Evolutionary conservation across 1,140 invertebrate species (phyloP).

Genomic region (Caenorhabditis briggsae): DNA sequence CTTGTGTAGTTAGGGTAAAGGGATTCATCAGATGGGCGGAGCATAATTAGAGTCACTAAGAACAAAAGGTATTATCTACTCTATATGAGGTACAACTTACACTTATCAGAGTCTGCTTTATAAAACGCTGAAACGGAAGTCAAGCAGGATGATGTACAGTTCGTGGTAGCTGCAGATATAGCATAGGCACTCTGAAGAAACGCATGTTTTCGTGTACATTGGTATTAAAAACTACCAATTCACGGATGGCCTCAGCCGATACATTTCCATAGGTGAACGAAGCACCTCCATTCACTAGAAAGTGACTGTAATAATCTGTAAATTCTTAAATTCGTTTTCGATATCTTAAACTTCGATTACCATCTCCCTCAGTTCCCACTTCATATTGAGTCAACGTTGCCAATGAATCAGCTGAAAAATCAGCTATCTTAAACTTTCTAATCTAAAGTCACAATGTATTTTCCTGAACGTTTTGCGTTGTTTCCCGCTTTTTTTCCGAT

Average conservation of each 20-base stretch:
- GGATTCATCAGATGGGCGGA: constrained; percentile 31
- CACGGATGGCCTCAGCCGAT: background rate
- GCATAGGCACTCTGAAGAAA: background rate
- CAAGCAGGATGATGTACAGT: constrained; percentile 29
- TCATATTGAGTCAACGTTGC: constrained; percentile 30
- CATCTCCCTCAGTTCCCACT: constrained; percentile 36
- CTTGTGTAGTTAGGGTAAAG: constrained; percentile 9
- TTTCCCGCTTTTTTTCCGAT: too few species aligned
- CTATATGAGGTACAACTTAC: background rate
- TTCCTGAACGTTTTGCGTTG: too few species aligned
- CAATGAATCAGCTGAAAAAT: constrained; percentile 12
- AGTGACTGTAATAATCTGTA: constrained; percentile 41
- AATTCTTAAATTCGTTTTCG: background rate
- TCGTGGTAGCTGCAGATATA: constrained; percentile 14
- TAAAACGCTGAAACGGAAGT: constrained; percentile 30
- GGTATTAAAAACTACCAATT: background rate
- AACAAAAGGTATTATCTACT: background rate
- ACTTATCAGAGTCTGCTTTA: constrained; percentile 39
- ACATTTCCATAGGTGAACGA: constrained; percentile 22
- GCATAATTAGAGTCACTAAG: constrained; percentile 23
- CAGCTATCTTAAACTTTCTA: background rate
- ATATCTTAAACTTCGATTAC: background rate
- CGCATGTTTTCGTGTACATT: too few species aligned
- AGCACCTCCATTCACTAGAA: constrained; percentile 20
- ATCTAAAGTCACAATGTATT: too few species aligned